Conservation (phyloP, 2,888 invertebrate species). For the Bruchidius siliquastri region DNA sequence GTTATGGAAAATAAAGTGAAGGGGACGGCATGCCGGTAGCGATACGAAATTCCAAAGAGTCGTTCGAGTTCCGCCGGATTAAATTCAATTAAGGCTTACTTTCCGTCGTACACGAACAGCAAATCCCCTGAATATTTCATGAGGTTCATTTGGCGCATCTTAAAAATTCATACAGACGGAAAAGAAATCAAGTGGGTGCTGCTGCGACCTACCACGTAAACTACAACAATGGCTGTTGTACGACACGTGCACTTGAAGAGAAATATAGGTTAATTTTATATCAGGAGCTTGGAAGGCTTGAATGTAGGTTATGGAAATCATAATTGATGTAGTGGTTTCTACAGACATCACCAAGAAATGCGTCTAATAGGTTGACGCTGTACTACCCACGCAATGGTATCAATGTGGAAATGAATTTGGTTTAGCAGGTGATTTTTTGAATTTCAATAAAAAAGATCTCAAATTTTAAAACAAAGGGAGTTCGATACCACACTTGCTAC, state of each 20-base stretch:
- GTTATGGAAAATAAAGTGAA: neutral
- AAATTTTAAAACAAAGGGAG: no score
- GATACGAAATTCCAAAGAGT: neutral
- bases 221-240: neutral
- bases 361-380: no score
- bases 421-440: no score
- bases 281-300: neutral
- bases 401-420: no score
- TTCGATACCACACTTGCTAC: no score
- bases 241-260: neutral
- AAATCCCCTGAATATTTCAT: neutral
- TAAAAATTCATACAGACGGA: neutral
- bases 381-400: no score
- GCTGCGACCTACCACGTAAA: neutral
- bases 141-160: neutral
- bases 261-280: neutral
- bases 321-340: no score
- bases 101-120: neutral
- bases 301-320: no score
- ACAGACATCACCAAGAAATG: no score
- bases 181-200: neutral
- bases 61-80: neutral
- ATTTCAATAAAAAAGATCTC: no score
- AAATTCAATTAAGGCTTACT: neutral
- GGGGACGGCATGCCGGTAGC: neutral